phyloP scores from a whole-genome alignment of 37 sponge, comb jelly and placozoan species.

The Cliona cf. orientalis region DNA sequence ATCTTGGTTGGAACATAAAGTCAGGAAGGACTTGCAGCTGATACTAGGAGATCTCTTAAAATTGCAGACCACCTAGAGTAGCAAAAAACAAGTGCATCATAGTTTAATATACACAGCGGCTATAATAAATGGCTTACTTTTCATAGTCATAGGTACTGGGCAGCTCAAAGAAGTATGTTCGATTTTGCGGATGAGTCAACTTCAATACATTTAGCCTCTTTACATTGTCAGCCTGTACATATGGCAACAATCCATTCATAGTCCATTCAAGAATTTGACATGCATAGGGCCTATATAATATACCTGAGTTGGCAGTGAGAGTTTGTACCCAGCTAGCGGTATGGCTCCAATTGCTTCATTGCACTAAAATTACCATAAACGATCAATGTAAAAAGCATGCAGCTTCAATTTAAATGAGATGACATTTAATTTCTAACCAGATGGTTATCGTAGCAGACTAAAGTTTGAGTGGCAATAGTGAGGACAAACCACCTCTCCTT shows the following conservation, averaged over 20 bases:
- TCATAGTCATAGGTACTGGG: conserved; percentile 43
- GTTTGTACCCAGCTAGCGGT: conserved; percentile 35
- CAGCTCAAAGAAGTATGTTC: conserved; percentile 43
- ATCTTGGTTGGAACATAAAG: too few species aligned
- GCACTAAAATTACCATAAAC: not conserved
- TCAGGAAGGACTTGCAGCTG: too few species aligned
- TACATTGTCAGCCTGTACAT: conserved; percentile 26
- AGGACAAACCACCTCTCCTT: conserved; percentile 61
- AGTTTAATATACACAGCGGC: too few species aligned
- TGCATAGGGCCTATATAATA: too few species aligned
- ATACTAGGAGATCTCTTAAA: too few species aligned
- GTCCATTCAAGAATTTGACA: not conserved
- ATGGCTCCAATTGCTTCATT: conserved; percentile 48
- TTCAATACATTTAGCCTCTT: conserved; percentile 32
- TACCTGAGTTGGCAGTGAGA: conserved; percentile 18
- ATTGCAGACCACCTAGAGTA: too few species aligned
- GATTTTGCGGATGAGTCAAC: conserved; percentile 24
- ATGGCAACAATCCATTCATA: not conserved
- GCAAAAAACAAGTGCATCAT: too few species aligned
- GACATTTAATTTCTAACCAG: conserved; percentile 44
- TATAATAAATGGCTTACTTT: too few species aligned
- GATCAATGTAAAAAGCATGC: not conserved
- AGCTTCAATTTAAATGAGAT: too few species aligned
- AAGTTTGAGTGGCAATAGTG: conserved; percentile 25
- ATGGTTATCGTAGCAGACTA: conserved; percentile 48